These are phyloP conservation scores for Sebastes fasciatus DNA, from an alignment of 2,113 vertebrate species.

Conservation along the genomic window DNA sequence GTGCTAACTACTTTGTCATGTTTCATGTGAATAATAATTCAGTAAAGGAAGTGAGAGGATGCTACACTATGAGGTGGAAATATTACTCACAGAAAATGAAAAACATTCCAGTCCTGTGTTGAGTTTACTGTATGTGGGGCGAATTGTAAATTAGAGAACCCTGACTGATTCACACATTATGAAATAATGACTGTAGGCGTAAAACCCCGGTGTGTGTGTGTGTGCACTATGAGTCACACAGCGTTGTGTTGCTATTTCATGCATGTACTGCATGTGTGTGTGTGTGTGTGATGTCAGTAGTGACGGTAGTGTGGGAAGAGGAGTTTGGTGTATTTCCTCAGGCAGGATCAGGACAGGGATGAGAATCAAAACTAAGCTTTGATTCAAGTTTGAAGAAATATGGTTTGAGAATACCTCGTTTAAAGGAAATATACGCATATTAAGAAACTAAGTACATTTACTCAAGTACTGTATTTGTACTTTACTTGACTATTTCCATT, in stretches of 20 bases:
- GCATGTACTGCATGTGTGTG: constrained; percentile 32
- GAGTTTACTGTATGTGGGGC: constrained; percentile 25
- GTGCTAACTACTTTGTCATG: neutral
- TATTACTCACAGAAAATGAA: neutral
- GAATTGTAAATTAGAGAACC: neutral
- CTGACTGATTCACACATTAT: constrained; percentile 29
- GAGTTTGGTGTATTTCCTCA: constrained; percentile 21
- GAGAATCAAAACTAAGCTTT: neutral
- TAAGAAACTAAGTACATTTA: too few relatives aligned
- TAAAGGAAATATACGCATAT: neutral
- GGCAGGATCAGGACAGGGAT: neutral
- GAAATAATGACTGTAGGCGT: constrained; percentile 44
- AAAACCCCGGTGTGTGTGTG: neutral
- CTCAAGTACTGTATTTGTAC: too few relatives aligned
- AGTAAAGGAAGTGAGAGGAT: neutral
- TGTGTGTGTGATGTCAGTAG: constrained; percentile 34
- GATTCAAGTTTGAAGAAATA: neutral
- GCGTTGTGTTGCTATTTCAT: constrained; percentile 3
- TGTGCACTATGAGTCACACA: constrained; percentile 29
- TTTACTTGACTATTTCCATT: too few relatives aligned
- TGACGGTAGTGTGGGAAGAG: constrained; percentile 19
- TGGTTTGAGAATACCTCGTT: neutral
- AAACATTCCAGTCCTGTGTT: neutral
- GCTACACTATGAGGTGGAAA: neutral
- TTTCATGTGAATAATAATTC: neutral